Evolutionary conservation across 2,113 vertebrate species (phyloP), one percentile per base, ranked within the genome.

Genomic region (Channa argus): DNA sequence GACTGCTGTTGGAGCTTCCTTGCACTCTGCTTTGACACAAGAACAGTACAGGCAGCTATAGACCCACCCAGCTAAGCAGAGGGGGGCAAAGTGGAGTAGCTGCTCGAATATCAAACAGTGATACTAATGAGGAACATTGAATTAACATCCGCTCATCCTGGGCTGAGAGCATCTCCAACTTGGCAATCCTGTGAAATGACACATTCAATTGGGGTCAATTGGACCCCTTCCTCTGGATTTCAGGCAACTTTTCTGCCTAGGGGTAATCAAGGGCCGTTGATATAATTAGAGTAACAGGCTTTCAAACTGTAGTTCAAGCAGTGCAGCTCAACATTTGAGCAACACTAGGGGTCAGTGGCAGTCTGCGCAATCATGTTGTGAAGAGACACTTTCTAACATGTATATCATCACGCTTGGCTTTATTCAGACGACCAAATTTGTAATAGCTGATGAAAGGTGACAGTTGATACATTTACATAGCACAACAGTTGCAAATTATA

Each of bases 131-230:
- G 51, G 77, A 83, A 70, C 55, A 66, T 55, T 63, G 78, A 82
- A 86, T 89, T 89, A 91, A 78, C 75, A 70, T 83, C 63, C 63
- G 60, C 63, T 78, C 79, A 79, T 89, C 89, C 83, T 67, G 44
- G 71, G 53, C 71, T 67, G 61, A 73, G 70, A 77, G 83, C 82
- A 86, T 88, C 87, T 89, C 79, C 38, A 77, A 86, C 77, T 91
- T 88, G 80, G 90, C 85, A 82, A 79, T 87, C 79, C 88, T 88
- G 83, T 85, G 86, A 93, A 93, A 91, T 91, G 88, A 93, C 90
- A 93, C 89, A 92, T 94, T 92, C 91, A 94, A 93, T 93, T 94
- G 91, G 92, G 92, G 91, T 93, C 93, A 93, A 92, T 92, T 93
- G 89, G 92, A 93, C 88, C 89, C 77, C 86, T 89, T 91, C 90